Evolutionary conservation across 2,113 vertebrate genomes (phyloP).

Genomic region (Fregata magnificens): DNA sequence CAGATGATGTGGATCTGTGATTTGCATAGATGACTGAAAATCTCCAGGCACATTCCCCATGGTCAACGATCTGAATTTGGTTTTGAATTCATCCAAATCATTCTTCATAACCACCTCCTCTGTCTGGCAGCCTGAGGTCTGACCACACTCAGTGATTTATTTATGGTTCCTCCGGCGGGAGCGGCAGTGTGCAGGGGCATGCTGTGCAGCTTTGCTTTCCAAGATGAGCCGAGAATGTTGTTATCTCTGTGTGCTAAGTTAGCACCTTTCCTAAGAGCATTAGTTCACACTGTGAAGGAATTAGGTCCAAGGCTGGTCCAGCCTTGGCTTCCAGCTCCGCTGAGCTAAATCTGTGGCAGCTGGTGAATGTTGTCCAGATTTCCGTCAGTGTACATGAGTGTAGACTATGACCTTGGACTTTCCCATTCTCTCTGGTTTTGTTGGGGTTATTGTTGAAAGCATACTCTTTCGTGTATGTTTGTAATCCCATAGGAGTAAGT

Average conservation of each 20-base stretch:
- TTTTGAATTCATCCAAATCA: not conserved
- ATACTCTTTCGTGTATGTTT: not conserved
- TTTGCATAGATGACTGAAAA: not conserved
- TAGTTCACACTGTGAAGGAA: not conserved
- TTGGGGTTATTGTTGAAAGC: not conserved
- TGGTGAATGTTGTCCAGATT: not conserved
- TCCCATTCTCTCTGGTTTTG: not conserved
- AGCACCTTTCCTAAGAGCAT: not conserved
- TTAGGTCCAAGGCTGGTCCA: not conserved
- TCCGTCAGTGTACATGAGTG: fast-evolving
- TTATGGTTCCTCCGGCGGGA: not conserved
- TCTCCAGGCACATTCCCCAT: not conserved
- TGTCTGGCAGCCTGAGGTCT: not conserved
- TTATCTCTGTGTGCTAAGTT: not conserved
- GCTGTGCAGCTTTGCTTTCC: not conserved
- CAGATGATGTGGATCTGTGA: not conserved
- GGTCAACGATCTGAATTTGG: not conserved
- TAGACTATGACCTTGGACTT: not conserved
- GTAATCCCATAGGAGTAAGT: not conserved
- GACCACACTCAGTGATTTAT: not conserved
- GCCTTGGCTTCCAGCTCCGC: not conserved
- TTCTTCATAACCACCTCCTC: not conserved
- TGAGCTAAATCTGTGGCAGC: not conserved
- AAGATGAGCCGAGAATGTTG: fast-evolving
- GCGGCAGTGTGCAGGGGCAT: not conserved